phyloP scores from a whole-genome alignment of 2,113 vertebrate species.

The Hippocampus mohnikei region DNA sequence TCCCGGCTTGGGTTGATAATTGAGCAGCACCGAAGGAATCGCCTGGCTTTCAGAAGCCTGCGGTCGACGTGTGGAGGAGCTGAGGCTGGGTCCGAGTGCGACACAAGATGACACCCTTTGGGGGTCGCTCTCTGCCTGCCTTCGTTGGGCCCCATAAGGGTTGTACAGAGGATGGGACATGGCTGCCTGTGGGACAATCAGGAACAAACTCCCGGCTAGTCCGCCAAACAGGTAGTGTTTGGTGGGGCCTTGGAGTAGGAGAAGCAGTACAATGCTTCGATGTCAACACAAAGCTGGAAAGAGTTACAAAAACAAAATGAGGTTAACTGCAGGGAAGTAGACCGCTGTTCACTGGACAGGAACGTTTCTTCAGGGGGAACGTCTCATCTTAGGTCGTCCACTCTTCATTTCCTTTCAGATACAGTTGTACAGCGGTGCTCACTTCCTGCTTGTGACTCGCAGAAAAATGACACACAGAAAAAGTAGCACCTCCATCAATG shows the following conservation, averaged over 20 bases:
- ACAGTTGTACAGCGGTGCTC: not conserved
- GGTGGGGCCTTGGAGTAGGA: slow-evolving; percentile 77
- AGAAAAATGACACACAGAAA: slow-evolving; percentile 12
- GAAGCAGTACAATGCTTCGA: slow-evolving; percentile 83
- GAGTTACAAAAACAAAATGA: slow-evolving; percentile 47
- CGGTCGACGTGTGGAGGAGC: slow-evolving; percentile 12
- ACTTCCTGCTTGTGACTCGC: slow-evolving; percentile 28
- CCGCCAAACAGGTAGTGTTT: slow-evolving; percentile 42
- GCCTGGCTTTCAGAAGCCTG: slow-evolving; percentile 8
- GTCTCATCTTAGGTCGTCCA: slow-evolving; percentile 1
- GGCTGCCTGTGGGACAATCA: slow-evolving; percentile 80
- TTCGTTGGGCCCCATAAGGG: slow-evolving; percentile 76
- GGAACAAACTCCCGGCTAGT: slow-evolving; percentile 71
- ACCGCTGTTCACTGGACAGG: slow-evolving; percentile 13
- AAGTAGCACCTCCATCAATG: slow-evolving; percentile 25
- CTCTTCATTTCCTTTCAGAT: not conserved
- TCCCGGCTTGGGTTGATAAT: slow-evolving; percentile 57
- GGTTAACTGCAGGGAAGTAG: slow-evolving; percentile 66
- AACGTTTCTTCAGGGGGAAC: not conserved
- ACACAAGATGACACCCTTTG: slow-evolving; percentile 46
- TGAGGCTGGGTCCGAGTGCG: slow-evolving; percentile 38
- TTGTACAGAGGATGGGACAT: slow-evolving; percentile 84
- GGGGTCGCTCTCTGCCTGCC: slow-evolving; percentile 69
- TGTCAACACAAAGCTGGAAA: slow-evolving; percentile 91
- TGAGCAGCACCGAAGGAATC: slow-evolving; percentile 32